These are phyloP conservation scores for Anser cygnoides DNA, from an alignment of 2,113 vertebrate species.

Conservation along the genomic window DNA sequence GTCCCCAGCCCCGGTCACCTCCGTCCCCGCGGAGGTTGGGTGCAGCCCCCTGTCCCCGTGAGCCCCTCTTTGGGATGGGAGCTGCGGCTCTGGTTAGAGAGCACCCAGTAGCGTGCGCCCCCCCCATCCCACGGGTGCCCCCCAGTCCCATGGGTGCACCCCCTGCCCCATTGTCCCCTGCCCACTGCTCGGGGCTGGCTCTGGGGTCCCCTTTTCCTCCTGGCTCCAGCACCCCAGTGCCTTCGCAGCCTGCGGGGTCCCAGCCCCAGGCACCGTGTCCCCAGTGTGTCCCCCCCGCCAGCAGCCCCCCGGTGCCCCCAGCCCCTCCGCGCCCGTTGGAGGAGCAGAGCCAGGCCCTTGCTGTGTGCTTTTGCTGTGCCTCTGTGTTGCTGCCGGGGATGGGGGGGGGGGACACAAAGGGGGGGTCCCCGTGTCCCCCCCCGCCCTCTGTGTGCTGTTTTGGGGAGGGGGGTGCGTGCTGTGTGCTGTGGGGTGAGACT, in stretches of 20 bases:
- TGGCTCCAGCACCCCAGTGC: neutral
- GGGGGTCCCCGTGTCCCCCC: neutral
- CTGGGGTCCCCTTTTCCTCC: neutral
- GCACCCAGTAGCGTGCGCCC: neutral
- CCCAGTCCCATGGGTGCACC: too few species aligned
- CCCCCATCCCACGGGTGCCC: neutral
- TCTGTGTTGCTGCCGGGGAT: conserved; percentile 4
- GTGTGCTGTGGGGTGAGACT: conserved; percentile 11
- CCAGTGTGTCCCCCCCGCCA: neutral
- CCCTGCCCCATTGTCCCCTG: neutral
- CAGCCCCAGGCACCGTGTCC: neutral
- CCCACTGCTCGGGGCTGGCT: rapidly evolving
- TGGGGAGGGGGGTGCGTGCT: neutral
- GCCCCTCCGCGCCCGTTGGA: neutral
- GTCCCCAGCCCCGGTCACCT: neutral
- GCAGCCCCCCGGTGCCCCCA: neutral
- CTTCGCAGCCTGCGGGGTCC: neutral
- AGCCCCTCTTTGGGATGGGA: neutral
- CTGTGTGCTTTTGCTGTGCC: conserved; percentile 60
- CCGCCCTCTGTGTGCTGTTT: neutral
- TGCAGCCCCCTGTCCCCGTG: neutral
- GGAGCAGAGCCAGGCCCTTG: neutral
- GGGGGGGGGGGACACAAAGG: neutral
- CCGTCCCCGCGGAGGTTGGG: rapidly evolving
- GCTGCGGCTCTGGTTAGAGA: neutral